Base-by-base conservation (phyloP, 2,888 invertebrate genomes). In the Poecilobothrus nobilitatus region DNA sequence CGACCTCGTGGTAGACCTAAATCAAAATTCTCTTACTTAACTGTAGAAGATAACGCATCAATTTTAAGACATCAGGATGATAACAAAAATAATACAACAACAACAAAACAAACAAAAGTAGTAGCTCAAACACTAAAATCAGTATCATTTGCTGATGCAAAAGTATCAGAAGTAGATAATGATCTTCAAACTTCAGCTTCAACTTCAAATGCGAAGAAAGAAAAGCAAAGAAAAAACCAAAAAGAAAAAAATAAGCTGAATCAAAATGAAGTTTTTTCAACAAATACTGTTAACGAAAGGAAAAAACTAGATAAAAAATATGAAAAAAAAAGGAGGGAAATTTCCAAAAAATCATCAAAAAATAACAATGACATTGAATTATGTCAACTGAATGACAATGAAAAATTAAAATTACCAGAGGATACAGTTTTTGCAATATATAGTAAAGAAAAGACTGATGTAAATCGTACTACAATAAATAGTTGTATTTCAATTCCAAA, bases 231-330 rank as follows among this genome's bases (percentile, higher is more conserved):
- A 34, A 78, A 75, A 66, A 74, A 67, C 71, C 72, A 71, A 73
- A 73, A 69, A 71, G 73, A 7, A 73, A 75, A 65, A 71, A 74
- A 66, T 72, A 72, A 67, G 73, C 72, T 21, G 72, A 71, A 72
- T 72, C 1, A 78, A 71, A 71, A 64, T 68, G 33, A 70, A 69
- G 61, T 67, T 70, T 18, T 70, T 77, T 41, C 68, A 77, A 70
- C 75, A 22, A 27, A 18, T 21, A 15, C 63, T 12, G 27, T 5
- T 5, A 22, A 22, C 5, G 21, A 12, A 27, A 63, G 18, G 78
- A 67, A 79, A 79, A 76, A 79, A 77, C 68, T 78, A 78, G 74
- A 76, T 76, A 76, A 78, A 77, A 74, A 77, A 76, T 73, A 44
- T 44, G 74, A 67, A 72, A 70, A 63, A 71, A 44, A 27, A 65